Evolutionary conservation across 2,797 vertebrate genomes (phyloP).

Genomic region (Enteromius trimaculatus): DNA sequence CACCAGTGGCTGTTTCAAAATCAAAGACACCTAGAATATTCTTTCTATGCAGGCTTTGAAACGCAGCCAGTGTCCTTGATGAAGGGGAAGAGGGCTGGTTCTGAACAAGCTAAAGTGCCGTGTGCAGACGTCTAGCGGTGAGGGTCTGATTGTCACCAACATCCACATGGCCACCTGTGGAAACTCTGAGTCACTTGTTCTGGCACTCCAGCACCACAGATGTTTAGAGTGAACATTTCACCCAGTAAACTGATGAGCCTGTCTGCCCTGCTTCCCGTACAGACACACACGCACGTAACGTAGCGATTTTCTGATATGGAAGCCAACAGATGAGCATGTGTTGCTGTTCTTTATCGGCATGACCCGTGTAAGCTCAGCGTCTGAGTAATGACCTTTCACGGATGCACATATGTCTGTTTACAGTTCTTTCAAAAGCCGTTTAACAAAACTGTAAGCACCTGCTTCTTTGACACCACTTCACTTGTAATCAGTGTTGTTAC

Average conservation of each 20-base stretch:
- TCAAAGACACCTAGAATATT: background rate
- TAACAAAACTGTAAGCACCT: constrained; percentile 64
- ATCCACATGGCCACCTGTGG: constrained; percentile 74
- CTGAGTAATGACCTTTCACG: constrained; percentile 64
- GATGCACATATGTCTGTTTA: constrained; percentile 41
- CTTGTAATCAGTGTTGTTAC: background rate
- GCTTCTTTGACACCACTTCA: constrained; percentile 62
- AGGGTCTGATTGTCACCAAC: constrained; percentile 58
- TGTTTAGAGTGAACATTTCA: constrained; percentile 72
- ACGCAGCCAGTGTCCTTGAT: constrained; percentile 7
- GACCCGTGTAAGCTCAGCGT: constrained; percentile 48
- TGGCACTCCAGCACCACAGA: constrained; percentile 71
- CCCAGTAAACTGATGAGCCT: constrained; percentile 58
- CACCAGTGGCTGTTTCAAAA: background rate
- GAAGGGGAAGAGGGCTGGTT: constrained; percentile 11
- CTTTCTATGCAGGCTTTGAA: background rate
- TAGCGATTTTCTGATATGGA: constrained; percentile 16
- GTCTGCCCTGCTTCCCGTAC: constrained; percentile 74
- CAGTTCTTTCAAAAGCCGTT: constrained; percentile 53
- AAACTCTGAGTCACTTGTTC: constrained; percentile 78
- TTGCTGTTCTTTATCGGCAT: constrained; percentile 49
- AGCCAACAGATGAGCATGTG: constrained; percentile 21
- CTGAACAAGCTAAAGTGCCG: background rate
- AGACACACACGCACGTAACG: constrained; percentile 37
- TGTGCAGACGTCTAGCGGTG: background rate